Evolutionary conservation across 2,888 invertebrate species (phyloP), one percentile per base, ranked within the genome.

Genomic region (Melieria crassipennis): DNA sequence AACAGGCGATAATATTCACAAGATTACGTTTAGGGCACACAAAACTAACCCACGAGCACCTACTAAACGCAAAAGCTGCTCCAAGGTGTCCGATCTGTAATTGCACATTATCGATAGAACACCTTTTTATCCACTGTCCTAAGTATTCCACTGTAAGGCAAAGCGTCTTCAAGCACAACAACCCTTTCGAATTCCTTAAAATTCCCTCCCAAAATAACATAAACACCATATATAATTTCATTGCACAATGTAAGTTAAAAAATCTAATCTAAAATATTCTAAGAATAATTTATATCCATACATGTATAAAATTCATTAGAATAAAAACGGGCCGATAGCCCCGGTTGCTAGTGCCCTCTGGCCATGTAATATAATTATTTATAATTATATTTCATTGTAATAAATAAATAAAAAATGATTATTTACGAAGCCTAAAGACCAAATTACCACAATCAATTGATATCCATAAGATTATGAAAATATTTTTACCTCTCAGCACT

Each of bases 21-120:
- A 55, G 7, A 11, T 16, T 11, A 5, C 30, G 4, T 57, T 9
- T 57, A 10, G 56, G 16, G 7, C 56, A 57, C 16, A 57, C 56
- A 13, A 57, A 57, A 4, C 5, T 16, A 4, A 57, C 56, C 7
- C 56, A 57, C 30, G 42, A 64, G n/a, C 45, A 64, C 52, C 30
- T 64, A 9, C 6, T 64, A 10, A 65, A 65, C 30, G 42, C 16
- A 11, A 55, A 42, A 10, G 6, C 43, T 7, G 3, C 55, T 55
- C 64, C 64, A 64, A 10, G 7, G 7, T 64, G 64, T 50, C 6
- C 11, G 13, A 11, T 13, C 4, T 64, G 63, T 50, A n/a, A 64
- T 7, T 47, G 48, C 4, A 48, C 11, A 64, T 13, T 48, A 16
- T 64, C 63, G 9, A 64, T 64, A 48, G 50, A 48, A 11, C 63